Percentiles rank a stretch among this genome's conserved stretches.
phyloP scores from a whole-genome alignment of 2,888 invertebrate species.

The Lypha dubia region DNA sequence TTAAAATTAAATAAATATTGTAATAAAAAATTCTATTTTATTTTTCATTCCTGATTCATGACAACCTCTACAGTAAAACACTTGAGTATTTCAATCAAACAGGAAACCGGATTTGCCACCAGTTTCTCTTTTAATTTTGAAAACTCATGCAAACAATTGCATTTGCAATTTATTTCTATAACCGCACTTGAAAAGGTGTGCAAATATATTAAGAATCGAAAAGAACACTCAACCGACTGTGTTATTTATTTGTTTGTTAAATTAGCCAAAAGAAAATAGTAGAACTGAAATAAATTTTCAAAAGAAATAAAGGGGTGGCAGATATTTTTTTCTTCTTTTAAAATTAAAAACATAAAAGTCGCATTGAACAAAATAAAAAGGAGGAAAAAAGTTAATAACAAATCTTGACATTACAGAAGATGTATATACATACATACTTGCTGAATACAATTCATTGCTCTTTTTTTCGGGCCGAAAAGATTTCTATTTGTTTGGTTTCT shows the following conservation, averaged over 20 bases:
- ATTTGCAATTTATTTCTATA: conserved; percentile 34
- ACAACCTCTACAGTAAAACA: background rate
- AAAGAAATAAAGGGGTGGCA: conserved; percentile 67
- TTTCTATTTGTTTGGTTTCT: conserved; percentile 55
- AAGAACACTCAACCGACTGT: conserved; percentile 72
- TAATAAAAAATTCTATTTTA: background rate
- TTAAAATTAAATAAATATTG: background rate
- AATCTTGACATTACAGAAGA: conserved; percentile 71
- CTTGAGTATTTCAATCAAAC: conserved; percentile 21
- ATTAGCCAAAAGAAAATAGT: conserved; percentile 50
- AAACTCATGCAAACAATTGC: conserved; percentile 29
- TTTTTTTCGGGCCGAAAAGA: conserved; percentile 25
- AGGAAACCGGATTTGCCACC: conserved; percentile 48
- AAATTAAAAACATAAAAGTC: conserved; percentile 38
- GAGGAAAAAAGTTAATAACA: conserved; percentile 62
- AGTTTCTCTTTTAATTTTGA: conserved; percentile 15
- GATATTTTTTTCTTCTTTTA: conserved; percentile 2
- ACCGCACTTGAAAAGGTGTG: conserved; percentile 66
- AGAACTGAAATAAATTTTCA: conserved; percentile 31
- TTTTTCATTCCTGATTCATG: background rate
- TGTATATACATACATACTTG: conserved; percentile 50
- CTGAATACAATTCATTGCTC: conserved; percentile 57
- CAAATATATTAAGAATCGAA: conserved; percentile 60
- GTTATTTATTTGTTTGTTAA: conserved; percentile 67
- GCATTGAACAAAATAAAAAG: conserved; percentile 2